Evolutionary conservation across 2,797 vertebrate genomes (phyloP).

Genomic region (Oreochromis mossambicus): DNA sequence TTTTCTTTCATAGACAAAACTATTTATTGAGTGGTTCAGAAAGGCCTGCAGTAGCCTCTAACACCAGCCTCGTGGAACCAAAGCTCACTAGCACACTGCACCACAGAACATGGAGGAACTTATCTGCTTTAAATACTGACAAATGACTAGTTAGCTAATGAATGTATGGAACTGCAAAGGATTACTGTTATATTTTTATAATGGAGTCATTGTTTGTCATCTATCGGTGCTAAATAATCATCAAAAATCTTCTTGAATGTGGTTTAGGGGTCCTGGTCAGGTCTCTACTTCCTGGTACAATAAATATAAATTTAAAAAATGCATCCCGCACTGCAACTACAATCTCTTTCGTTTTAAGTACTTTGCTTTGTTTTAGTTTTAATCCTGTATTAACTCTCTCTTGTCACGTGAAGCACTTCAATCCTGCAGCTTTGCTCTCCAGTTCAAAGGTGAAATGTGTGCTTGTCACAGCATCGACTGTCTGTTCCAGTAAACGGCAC

Average conservation of each 20-base stretch:
- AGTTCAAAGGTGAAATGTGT: background rate
- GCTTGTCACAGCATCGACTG: slow-evolving; percentile 14
- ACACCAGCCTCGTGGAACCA: background rate
- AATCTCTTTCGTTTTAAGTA: accelerated
- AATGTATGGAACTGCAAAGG: background rate
- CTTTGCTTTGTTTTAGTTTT: background rate
- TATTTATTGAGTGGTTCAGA: background rate
- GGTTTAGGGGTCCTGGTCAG: accelerated
- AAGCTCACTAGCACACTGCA: background rate
- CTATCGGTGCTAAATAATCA: background rate
- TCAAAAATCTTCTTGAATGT: background rate
- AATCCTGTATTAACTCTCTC: background rate
- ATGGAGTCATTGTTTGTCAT: accelerated
- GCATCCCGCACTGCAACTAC: accelerated
- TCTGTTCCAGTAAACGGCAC: slow-evolving; percentile 50
- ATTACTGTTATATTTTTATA: background rate
- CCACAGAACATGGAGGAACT: background rate
- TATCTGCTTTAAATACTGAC: background rate
- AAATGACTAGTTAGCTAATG: accelerated
- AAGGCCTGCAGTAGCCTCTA: background rate
- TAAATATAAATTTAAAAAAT: background rate
- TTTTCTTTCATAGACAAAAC: background rate
- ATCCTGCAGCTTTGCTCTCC: background rate
- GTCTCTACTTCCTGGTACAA: background rate
- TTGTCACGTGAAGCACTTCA: background rate